These are phyloP conservation scores for Brachypteracias leptosomus DNA, from an alignment of 2,113 vertebrate genomes.

Conservation along the genomic window DNA sequence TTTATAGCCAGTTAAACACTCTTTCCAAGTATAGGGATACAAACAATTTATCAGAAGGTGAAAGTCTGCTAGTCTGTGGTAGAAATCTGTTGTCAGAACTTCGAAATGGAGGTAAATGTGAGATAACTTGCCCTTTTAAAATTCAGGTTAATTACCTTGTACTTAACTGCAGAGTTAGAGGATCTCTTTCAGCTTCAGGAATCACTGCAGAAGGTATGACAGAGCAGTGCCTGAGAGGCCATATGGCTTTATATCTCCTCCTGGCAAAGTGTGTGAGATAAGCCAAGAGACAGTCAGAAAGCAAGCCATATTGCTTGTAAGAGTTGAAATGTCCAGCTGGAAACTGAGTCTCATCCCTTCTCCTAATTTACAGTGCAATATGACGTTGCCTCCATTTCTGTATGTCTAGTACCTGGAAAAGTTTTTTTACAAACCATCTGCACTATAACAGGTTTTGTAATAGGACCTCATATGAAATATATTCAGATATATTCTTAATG, in stretches of 20 bases:
- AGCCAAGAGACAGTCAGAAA: constrained; percentile 27
- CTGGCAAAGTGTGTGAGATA: background rate
- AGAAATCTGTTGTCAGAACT: background rate
- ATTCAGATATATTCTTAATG: background rate
- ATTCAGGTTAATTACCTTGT: background rate
- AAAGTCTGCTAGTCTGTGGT: background rate
- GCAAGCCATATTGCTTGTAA: background rate
- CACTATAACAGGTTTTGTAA: background rate
- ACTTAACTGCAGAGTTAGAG: background rate
- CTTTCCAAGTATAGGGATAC: background rate
- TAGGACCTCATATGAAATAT: background rate
- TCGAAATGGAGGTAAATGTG: background rate
- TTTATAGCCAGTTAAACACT: background rate
- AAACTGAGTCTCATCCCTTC: background rate
- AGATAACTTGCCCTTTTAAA: background rate
- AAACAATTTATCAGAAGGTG: background rate
- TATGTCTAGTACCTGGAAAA: background rate
- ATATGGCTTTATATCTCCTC: background rate
- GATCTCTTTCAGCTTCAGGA: background rate
- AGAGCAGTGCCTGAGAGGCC: background rate
- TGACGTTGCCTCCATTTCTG: background rate
- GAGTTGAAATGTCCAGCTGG: constrained; percentile 29
- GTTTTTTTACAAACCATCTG: constrained; percentile 6
- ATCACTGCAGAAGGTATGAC: background rate
- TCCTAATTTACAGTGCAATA: background rate